Percentiles rank a stretch among this genome's conserved stretches.
Evolutionary conservation across 2,113 vertebrate genomes (phyloP).

Genomic region (Oncorhynchus kisutch): DNA sequence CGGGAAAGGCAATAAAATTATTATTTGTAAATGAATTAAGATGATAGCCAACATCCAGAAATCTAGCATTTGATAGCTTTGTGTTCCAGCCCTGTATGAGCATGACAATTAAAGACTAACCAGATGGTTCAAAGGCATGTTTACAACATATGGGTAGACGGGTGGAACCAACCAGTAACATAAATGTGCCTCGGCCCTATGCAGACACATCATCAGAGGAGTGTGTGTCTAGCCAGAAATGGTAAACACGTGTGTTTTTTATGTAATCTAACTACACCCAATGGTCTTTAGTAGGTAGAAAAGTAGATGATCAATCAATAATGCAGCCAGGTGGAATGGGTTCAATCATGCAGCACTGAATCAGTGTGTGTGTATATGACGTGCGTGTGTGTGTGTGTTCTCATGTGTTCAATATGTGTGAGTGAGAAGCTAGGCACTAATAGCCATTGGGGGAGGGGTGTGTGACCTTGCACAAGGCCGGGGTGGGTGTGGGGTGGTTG

Average conservation of each 20-base stretch:
- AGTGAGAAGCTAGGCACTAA: conserved; percentile 30
- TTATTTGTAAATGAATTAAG: conserved; percentile 26
- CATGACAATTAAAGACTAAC: conserved; percentile 63
- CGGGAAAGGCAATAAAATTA: conserved; percentile 18
- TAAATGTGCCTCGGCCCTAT: conserved; percentile 27
- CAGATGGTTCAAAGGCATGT: conserved; percentile 49
- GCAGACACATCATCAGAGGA: neutral
- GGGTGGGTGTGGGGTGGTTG: conserved; percentile 14
- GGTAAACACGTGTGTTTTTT: conserved; percentile 45
- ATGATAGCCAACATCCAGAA: conserved; percentile 25
- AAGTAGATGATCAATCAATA: neutral
- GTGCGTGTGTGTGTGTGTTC: conserved; percentile 11
- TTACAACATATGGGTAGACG: conserved; percentile 59
- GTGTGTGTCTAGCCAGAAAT: neutral
- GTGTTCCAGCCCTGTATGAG: conserved; percentile 52
- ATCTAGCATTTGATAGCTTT: conserved; percentile 58
- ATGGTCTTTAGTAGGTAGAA: neutral
- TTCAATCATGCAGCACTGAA: too few relatives aligned
- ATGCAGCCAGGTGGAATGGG: too few relatives aligned
- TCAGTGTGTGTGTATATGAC: neutral
- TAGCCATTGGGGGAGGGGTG: conserved; percentile 37
- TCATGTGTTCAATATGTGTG: conserved; percentile 7
- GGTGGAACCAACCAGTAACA: conserved; percentile 64
- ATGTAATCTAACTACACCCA: too few relatives aligned
- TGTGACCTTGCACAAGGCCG: conserved; percentile 45